phyloP scores from a whole-genome alignment of 2,888 invertebrate genomes.

The Platypus cylindrus region DNA sequence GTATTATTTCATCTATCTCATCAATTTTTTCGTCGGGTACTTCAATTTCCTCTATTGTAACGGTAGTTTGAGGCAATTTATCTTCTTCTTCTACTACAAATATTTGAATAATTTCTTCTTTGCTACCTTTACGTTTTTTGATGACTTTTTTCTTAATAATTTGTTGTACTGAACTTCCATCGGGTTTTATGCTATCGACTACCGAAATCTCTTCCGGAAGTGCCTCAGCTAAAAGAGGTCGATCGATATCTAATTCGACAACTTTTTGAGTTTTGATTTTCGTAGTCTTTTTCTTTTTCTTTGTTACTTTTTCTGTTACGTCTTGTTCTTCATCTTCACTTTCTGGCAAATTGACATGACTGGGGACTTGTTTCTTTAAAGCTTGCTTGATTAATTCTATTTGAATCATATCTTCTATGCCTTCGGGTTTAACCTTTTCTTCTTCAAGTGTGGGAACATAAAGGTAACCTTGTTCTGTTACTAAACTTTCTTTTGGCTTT shows the following conservation, averaged over 20 bases:
- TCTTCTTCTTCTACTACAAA: slow-evolving; percentile 32
- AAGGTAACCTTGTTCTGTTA: slow-evolving; percentile 18
- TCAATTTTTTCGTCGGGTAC: slow-evolving; percentile 19
- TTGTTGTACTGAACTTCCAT: slow-evolving; percentile 20
- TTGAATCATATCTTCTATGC: slow-evolving; percentile 25
- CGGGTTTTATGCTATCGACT: slow-evolving; percentile 11
- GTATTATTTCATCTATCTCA: slow-evolving; percentile 24
- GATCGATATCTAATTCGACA: slow-evolving; percentile 22
- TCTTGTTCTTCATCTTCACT: slow-evolving; percentile 8
- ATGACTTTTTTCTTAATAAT: slow-evolving; percentile 24
- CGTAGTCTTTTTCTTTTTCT: slow-evolving; percentile 9
- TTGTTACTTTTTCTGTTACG: slow-evolving; percentile 4
- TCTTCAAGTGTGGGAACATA: slow-evolving; percentile 24
- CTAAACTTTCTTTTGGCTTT: slow-evolving; percentile 3
- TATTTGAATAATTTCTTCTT: slow-evolving; percentile 28
- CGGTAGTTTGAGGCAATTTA: slow-evolving; percentile 29
- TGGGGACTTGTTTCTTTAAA: slow-evolving; percentile 17
- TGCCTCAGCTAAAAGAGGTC: slow-evolving; percentile 23
- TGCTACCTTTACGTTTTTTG: slow-evolving; percentile 29
- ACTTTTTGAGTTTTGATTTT: slow-evolving; percentile 9
- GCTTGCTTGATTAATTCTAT: slow-evolving; percentile 28
- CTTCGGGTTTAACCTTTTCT: slow-evolving; percentile 24
- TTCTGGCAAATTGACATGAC: slow-evolving; percentile 8
- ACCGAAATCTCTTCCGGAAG: slow-evolving; percentile 34
- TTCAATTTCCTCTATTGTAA: slow-evolving; percentile 27